These are phyloP conservation scores for Drosophila demipolita DNA, from an alignment of 2,888 invertebrate species.

Conservation along the genomic window DNA sequence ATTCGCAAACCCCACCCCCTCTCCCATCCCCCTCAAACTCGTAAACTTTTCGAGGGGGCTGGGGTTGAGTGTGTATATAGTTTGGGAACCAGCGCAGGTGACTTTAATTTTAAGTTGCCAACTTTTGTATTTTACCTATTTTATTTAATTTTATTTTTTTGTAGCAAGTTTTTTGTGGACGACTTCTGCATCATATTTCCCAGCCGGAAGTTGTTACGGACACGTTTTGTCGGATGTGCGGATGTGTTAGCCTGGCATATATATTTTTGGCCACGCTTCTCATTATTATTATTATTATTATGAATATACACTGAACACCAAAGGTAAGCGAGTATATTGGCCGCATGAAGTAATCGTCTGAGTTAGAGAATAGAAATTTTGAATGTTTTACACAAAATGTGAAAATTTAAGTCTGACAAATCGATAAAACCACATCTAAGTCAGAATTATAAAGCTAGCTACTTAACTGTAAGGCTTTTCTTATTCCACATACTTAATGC, in stretches of 20 bases:
- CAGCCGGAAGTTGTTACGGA: conserved; percentile 72
- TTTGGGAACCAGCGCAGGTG: conserved; percentile 76
- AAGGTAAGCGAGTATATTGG: background rate
- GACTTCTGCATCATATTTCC: conserved; percentile 16
- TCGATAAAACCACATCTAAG: background rate
- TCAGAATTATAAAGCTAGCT: background rate
- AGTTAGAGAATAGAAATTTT: background rate
- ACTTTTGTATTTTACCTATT: conserved; percentile 70
- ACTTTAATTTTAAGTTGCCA: conserved; percentile 74
- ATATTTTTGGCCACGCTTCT: conserved; percentile 43
- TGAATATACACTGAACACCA: background rate
- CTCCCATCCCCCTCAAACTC: background rate
- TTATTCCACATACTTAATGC: background rate
- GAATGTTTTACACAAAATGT: background rate
- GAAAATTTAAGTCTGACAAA: background rate
- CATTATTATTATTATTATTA: conserved; percentile 58
- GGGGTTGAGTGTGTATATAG: conserved; percentile 27
- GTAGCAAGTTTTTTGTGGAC: conserved; percentile 19
- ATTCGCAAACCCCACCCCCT: background rate
- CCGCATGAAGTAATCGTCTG: background rate
- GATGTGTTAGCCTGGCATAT: conserved; percentile 42
- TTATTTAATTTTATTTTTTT: conserved; percentile 28
- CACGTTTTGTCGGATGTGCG: conserved; percentile 68
- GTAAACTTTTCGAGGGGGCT: conserved; percentile 22
- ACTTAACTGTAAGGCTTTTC: too few species aligned